phyloP scores from a whole-genome alignment of 2,113 vertebrate genomes.

The Pteropus alecto region DNA sequence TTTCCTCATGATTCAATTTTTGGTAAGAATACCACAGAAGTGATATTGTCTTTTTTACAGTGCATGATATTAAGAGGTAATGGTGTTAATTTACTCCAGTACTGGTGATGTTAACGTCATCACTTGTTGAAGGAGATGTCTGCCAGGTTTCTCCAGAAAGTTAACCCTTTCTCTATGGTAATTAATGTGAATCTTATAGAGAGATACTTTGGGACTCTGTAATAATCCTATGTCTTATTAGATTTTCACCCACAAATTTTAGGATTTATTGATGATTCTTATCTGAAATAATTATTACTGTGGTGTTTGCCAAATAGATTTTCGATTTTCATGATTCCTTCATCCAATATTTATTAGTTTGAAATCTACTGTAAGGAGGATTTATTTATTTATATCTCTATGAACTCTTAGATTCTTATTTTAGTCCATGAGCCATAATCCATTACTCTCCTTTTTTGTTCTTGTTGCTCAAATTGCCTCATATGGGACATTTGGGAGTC shows the following conservation, averaged over 20 bases:
- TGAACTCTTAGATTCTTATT: not conserved
- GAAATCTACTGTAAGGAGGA: not conserved
- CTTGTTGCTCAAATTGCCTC: not conserved
- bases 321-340: constrained; percentile 1
- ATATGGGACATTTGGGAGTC: not conserved
- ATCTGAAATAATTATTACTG: not conserved
- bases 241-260: not conserved
- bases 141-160: not conserved
- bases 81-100: not conserved
- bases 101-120: not conserved
- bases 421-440: not conserved
- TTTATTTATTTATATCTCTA: not conserved
- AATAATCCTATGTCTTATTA: not conserved
- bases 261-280: not conserved
- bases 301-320: not conserved
- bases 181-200: not conserved
- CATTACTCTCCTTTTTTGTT: not conserved
- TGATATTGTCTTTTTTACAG: not conserved
- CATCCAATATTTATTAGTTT: not conserved
- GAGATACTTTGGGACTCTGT: not conserved
- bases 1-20: constrained; percentile 4
- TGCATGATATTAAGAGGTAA: not conserved
- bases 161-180: not conserved
- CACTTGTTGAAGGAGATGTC: not conserved
- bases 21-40: not conserved